Conservation (phyloP, 2,113 vertebrate genomes). For the Rhipidura dahli region DNA sequence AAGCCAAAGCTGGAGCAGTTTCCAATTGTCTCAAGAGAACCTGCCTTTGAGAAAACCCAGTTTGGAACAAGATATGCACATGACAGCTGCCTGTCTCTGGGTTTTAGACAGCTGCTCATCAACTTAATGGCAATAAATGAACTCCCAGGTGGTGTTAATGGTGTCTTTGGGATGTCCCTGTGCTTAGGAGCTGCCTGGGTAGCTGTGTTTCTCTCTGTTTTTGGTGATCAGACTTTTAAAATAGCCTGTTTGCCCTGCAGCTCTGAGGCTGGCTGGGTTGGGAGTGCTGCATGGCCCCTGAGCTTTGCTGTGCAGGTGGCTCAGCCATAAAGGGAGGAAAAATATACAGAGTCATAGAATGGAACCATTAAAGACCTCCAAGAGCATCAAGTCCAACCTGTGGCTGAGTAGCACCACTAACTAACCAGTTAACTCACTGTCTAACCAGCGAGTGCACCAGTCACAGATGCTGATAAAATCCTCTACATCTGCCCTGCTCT, state of each 20-base stretch:
- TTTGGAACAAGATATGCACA: background rate
- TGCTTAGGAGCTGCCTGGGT: background rate
- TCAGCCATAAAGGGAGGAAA: background rate
- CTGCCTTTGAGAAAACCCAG: background rate
- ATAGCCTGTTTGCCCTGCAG: background rate
- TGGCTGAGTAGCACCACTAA: background rate
- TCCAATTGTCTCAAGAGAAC: background rate
- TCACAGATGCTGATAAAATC: accelerated
- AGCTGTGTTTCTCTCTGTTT: background rate
- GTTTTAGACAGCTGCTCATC: background rate
- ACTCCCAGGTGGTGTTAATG: background rate
- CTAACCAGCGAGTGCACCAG: background rate
- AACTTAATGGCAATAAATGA: conserved; percentile 48
- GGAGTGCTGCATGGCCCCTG: accelerated
- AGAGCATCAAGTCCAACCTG: background rate
- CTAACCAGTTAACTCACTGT: too few species aligned
- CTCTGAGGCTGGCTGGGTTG: background rate
- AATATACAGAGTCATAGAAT: background rate
- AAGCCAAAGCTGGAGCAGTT: background rate
- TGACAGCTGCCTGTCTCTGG: background rate
- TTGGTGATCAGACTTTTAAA: background rate
- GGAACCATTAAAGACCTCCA: background rate
- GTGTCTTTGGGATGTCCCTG: background rate
- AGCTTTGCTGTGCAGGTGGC: background rate
- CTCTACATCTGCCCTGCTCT: background rate